Evolutionary conservation across 2,113 vertebrate genomes (phyloP), one percentile per base, ranked within the genome.

Genomic region (Forbesichthys papilliferus): DNA sequence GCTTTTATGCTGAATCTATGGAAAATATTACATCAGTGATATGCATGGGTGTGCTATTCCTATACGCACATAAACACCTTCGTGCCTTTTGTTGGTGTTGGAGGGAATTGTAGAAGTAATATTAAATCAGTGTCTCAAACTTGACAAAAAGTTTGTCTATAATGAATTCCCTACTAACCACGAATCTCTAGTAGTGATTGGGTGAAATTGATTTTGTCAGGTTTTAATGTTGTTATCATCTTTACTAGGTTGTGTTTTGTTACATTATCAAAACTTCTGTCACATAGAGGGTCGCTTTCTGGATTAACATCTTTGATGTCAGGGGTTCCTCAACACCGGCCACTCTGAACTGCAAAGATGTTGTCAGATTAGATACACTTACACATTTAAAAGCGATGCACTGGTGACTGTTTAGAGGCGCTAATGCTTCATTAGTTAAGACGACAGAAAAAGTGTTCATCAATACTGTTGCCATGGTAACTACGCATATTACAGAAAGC

Each of bases 221-320:
- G 20, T 20, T 20, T 20, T 27, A 3, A 27, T 27, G 27, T 27
- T 27, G 27, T 27, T 27, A 27, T 27, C 7, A 42, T 42, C 36
- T 42, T 42, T 8, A 42, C 36, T 42, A 92, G 53, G 93, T 93
- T 93, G 27, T 27, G 27, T 27, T 27, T 27, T 27, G 27, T 27
- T 27, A 27, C 27, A 27, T 27, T 27, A 27, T 27, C 27, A 27
- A 27, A 27, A 27, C 27, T 93, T 92, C 90, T 93, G 92, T 93
- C 90, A 94, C 93, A 94, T 93, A 93, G 94, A 94, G 91, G 92
- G 93, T 66, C 94, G 92, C 92, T 91, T 94, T 93, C 86, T 90
- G 92, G 92, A 93, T 93, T 51, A 51, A 92, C 90, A 88, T 91
- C 91, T 93, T 92, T 93, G 93, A 93, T 94, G 91, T 93, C 92